Evolutionary conservation across 2,888 invertebrate genomes (phyloP).

Genomic region (Ecliptopera silaceata): DNA sequence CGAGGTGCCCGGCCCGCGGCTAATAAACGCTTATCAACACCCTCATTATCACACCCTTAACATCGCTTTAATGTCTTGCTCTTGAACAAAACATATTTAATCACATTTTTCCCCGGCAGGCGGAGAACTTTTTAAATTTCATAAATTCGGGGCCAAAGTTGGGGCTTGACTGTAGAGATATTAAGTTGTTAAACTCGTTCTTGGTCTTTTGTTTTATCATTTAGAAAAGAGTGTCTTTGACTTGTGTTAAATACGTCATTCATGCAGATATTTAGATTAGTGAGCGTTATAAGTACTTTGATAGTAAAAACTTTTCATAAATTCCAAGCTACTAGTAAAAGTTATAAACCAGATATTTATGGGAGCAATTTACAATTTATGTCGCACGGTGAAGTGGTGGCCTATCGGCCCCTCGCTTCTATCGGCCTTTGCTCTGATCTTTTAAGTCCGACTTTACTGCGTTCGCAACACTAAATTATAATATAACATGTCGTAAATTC

Average conservation of each 20-base stretch:
- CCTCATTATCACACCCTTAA: conserved; percentile 84
- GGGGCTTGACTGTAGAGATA: conserved; percentile 39
- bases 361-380: conserved; percentile 32
- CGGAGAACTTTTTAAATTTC: conserved; percentile 78
- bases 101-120: conserved; percentile 76
- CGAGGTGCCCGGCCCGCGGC: conserved; percentile 60
- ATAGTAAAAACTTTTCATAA: background rate
- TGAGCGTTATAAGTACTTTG: background rate
- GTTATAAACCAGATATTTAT: conserved; percentile 26
- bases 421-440: conserved; percentile 62
- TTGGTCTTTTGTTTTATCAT: conserved; percentile 22
- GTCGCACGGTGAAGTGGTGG: conserved; percentile 29
- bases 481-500: conserved; percentile 82
- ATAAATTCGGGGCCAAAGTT: conserved; percentile 56
- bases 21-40: conserved; percentile 84
- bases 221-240: background rate
- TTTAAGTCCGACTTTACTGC: conserved; percentile 79
- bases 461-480: conserved; percentile 78
- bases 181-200: conserved; percentile 35
- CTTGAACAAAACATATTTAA: conserved; percentile 84
- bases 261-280: no score
- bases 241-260: background rate
- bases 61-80: conserved; percentile 83
- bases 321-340: conserved; percentile 1
- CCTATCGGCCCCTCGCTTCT: conserved; percentile 34